phyloP scores from a whole-genome alignment of 2,113 vertebrate species.

The Astatoreochromis straeleni region DNA sequence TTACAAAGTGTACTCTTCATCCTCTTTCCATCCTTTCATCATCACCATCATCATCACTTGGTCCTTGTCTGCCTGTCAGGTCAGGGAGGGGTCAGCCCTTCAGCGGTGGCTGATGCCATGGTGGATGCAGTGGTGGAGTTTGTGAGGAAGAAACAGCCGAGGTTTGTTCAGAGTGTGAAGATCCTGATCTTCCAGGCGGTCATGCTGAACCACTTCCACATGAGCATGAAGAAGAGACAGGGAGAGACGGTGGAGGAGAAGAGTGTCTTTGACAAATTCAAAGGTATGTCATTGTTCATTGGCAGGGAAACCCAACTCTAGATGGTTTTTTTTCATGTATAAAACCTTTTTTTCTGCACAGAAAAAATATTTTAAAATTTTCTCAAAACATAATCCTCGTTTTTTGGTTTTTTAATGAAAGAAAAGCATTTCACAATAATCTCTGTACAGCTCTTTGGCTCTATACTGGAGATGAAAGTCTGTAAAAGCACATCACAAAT shows the following conservation, averaged over 20 bases:
- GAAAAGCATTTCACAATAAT: too few species aligned
- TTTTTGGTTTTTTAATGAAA: too few species aligned
- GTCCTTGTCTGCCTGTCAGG: conserved; percentile 55
- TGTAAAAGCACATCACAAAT: too few species aligned
- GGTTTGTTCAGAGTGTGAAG: conserved; percentile 70
- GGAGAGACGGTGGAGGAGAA: neutral
- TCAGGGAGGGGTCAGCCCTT: conserved; percentile 61
- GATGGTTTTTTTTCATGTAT: neutral
- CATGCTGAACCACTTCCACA: conserved; percentile 72
- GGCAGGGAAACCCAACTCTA: fast-evolving
- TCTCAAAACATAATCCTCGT: too few species aligned
- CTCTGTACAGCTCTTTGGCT: too few species aligned
- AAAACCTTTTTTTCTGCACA: too few species aligned
- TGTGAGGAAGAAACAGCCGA: conserved; percentile 54
- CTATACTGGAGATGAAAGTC: too few species aligned
- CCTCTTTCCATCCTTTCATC: neutral
- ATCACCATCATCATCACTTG: neutral
- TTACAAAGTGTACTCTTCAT: fast-evolving
- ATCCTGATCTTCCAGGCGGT: conserved; percentile 80
- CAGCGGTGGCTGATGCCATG: conserved; percentile 73
- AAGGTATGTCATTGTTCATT: conserved; percentile 32
- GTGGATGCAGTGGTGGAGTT: conserved; percentile 78
- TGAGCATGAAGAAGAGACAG: conserved; percentile 73
- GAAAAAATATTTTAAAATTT: too few species aligned
- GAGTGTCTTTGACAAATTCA: neutral